These are phyloP conservation scores for Falco punctatus DNA, from an alignment of 2,113 vertebrate species.

Conservation along the genomic window DNA sequence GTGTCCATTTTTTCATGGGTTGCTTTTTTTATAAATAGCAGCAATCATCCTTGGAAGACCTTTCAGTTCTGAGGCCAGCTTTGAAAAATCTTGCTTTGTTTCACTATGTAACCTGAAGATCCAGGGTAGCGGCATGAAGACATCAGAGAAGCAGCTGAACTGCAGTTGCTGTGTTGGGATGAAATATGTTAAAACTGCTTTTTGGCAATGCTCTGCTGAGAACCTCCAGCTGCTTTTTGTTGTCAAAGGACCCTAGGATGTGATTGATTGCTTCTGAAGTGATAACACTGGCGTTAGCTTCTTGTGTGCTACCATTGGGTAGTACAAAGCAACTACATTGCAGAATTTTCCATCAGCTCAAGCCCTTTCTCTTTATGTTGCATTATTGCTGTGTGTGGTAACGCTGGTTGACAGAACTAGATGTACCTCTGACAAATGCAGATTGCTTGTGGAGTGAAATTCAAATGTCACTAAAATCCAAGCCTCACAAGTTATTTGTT, in stretches of 20 bases:
- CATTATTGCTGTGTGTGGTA: rapidly evolving
- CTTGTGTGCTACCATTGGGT: rapidly evolving
- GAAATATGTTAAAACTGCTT: not conserved
- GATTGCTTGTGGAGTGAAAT: not conserved
- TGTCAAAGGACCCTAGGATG: not conserved
- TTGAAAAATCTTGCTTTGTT: not conserved
- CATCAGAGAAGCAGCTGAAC: not conserved
- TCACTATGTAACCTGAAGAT: not conserved
- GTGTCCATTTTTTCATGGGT: not conserved
- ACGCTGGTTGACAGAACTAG: not conserved
- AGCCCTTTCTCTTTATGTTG: not conserved
- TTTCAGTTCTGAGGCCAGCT: not conserved
- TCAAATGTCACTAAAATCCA: rapidly evolving
- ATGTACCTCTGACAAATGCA: not conserved
- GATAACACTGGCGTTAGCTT: not conserved
- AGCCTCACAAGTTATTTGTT: not conserved
- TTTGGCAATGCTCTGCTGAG: not conserved
- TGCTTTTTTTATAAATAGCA: not conserved
- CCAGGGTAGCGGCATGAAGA: not conserved
- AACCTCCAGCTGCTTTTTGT: not conserved
- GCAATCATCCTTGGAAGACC: not conserved
- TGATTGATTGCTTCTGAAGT: not conserved
- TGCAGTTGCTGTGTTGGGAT: not conserved
- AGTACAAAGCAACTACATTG: rapidly evolving
- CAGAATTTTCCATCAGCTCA: not conserved